Evolutionary conservation across 2,888 invertebrate species (phyloP).

Genomic region (Eudasyphora cyanicolor): DNA sequence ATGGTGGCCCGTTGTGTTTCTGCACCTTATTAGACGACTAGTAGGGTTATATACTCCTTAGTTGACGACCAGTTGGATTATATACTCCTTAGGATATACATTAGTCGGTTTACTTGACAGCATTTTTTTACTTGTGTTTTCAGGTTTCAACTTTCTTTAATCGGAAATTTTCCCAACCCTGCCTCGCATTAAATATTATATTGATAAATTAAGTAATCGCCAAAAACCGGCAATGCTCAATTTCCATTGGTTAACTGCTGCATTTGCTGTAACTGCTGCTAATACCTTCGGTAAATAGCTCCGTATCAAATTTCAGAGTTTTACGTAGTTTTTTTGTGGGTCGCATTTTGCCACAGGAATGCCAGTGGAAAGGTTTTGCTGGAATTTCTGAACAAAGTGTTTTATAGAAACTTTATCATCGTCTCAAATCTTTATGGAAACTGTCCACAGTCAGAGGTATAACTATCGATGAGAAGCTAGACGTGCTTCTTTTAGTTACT

Average conservation of each 20-base stretch:
- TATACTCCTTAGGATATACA: no score
- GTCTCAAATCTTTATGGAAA: slow-evolving; percentile 55
- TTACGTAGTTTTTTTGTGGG: slow-evolving; percentile 3
- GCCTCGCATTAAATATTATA: slow-evolving; percentile 15
- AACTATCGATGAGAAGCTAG: slow-evolving; percentile 41
- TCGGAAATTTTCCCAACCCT: background rate
- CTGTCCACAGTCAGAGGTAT: slow-evolving; percentile 59
- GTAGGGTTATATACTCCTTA: no score
- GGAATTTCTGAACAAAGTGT: background rate
- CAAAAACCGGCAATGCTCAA: slow-evolving; percentile 15
- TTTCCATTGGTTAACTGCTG: slow-evolving; percentile 9
- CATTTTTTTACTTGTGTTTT: no score
- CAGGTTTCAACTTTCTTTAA: no score
- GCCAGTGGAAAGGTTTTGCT: background rate
- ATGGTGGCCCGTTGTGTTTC: no score
- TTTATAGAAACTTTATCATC: slow-evolving; percentile 11
- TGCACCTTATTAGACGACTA: no score
- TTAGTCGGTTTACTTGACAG: no score
- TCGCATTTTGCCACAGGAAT: slow-evolving; percentile 53
- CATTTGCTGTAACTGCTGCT: background rate
- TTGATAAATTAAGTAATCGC: slow-evolving; percentile 58
- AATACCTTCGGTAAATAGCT: background rate
- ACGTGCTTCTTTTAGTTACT: slow-evolving; percentile 59
- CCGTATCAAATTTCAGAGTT: slow-evolving; percentile 13
- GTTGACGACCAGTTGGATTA: no score